A percentile compares a stretch with the other conserved stretches of the same genome.
Conservation (phyloP, 2,797 vertebrate genomes). For the Gymnocypris eckloni region DNA sequence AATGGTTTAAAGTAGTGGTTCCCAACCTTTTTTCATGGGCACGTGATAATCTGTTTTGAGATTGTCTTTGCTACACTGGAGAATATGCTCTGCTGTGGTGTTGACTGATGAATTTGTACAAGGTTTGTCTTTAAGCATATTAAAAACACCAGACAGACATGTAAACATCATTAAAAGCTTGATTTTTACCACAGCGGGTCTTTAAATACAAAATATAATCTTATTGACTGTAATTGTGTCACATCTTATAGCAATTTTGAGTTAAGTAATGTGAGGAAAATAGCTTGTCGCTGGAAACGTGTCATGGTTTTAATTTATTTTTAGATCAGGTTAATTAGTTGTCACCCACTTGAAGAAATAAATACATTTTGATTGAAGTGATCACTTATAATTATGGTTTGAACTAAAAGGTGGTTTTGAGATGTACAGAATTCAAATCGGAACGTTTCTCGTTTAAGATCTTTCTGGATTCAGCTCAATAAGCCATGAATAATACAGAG, state of each 20-base stretch:
- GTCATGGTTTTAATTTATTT: background rate
- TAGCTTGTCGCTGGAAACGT: background rate
- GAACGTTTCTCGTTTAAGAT: constrained; percentile 30
- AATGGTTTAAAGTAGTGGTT: too few species aligned
- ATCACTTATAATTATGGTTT: background rate
- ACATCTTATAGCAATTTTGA: background rate
- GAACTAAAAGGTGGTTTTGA: background rate
- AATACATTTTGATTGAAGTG: background rate
- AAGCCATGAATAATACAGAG: constrained; percentile 7
- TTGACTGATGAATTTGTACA: background rate
- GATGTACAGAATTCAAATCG: constrained; percentile 7
- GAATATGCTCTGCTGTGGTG: background rate
- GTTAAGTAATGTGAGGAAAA: background rate
- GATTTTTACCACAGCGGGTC: background rate
- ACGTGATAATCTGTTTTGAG: background rate
- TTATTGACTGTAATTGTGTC: background rate
- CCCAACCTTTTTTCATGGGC: too few species aligned
- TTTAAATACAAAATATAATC: background rate
- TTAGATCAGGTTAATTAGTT: background rate
- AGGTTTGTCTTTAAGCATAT: background rate
- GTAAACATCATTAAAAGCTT: background rate
- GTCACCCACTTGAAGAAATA: background rate
- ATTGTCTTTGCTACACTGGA: background rate
- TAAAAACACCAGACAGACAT: background rate
- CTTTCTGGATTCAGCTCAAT: constrained; percentile 25